These are phyloP conservation scores for Dryomyza anilis DNA, from an alignment of 2,888 invertebrate species.

Conservation along the genomic window DNA sequence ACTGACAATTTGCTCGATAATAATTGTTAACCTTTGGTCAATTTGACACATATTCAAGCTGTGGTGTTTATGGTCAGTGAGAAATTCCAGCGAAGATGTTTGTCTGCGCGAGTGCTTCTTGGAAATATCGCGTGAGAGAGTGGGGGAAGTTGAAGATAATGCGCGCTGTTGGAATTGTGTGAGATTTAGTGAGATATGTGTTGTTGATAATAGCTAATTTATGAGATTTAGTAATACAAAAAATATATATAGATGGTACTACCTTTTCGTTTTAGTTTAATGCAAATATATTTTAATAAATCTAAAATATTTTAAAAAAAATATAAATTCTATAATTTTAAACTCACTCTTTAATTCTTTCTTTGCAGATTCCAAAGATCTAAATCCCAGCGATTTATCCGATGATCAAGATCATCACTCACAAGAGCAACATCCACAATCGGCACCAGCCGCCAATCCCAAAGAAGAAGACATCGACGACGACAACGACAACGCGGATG, in stretches of 20 bases:
- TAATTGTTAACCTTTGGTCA: constrained; percentile 59
- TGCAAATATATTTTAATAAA: too few species aligned
- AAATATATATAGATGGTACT: too few species aligned
- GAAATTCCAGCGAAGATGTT: constrained; percentile 36
- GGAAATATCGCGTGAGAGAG: background rate
- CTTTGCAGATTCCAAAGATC: constrained; percentile 58
- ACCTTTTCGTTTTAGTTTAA: too few species aligned
- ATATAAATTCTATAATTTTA: too few species aligned
- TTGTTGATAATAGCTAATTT: too few species aligned
- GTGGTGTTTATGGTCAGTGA: constrained; percentile 34
- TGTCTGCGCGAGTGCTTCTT: constrained; percentile 6
- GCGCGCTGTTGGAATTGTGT: background rate
- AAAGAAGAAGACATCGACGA: constrained; percentile 37
- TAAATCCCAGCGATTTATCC: constrained; percentile 50
- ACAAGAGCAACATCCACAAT: constrained; percentile 33
- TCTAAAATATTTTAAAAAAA: too few species aligned
- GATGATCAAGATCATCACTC: constrained; percentile 42
- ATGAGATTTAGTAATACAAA: too few species aligned
- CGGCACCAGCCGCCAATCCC: constrained; percentile 31
- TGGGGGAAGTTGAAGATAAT: background rate
- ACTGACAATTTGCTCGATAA: constrained; percentile 61
- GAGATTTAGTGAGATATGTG: too few species aligned
- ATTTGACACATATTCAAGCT: constrained; percentile 52
- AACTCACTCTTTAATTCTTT: constrained; percentile 22
- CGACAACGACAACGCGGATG: constrained; percentile 34